phyloP scores from a whole-genome alignment of 2,113 vertebrate genomes.

The Clarias gariepinus region DNA sequence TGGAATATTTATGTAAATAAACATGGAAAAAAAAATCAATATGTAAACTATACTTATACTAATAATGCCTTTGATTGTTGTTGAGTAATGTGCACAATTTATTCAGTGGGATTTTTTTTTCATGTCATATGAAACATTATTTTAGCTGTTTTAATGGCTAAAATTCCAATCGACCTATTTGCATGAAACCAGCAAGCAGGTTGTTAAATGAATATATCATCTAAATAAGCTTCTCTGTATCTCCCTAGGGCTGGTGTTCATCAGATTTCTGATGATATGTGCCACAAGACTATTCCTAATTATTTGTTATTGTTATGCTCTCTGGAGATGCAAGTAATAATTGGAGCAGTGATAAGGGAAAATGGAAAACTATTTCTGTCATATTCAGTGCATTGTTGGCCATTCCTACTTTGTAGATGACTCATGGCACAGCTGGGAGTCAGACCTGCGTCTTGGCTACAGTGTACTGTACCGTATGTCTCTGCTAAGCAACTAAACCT shows the following conservation, averaged over 20 bases:
- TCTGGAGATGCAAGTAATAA: background rate
- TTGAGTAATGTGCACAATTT: background rate
- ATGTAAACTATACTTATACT: background rate
- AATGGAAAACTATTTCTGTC: background rate
- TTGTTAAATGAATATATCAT: background rate
- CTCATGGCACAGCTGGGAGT: background rate
- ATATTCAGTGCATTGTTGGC: background rate
- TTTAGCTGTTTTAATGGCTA: background rate
- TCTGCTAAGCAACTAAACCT: background rate
- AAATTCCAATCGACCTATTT: background rate
- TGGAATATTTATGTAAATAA: background rate
- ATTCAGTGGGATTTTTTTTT: background rate
- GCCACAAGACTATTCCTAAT: background rate
- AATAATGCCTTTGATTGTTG: background rate
- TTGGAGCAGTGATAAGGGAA: background rate
- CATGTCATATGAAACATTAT: background rate
- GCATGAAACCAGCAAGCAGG: background rate
- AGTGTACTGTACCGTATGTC: background rate
- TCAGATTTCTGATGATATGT: background rate
- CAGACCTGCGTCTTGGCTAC: constrained; percentile 8
- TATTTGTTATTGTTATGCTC: background rate
- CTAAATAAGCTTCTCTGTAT: constrained; percentile 1
- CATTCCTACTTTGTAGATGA: background rate
- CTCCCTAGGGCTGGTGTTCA: background rate
- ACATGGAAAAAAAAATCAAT: background rate